Conservation (phyloP, 1,140 invertebrate genomes). For the Bombus superbus region DNA sequence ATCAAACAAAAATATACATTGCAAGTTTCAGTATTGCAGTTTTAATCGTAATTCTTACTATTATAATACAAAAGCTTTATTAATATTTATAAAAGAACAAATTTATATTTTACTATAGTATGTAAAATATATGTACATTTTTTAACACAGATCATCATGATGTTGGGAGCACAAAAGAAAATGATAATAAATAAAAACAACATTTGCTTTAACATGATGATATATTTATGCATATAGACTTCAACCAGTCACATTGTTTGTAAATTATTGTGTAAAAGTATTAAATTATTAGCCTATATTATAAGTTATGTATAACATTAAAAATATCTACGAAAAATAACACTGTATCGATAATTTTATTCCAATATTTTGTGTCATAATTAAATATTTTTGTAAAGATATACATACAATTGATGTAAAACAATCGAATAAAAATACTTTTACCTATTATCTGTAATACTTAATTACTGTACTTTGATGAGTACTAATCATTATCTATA, state of each 20-base stretch:
- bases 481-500: neutral
- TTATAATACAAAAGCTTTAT: conserved; percentile 83
- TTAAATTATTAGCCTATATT: conserved; percentile 33
- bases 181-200: conserved; percentile 5
- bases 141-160: neutral
- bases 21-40: conserved; percentile 83
- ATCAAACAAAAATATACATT: conserved; percentile 84
- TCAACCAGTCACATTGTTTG: conserved; percentile 4
- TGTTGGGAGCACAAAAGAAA: neutral
- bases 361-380: conserved; percentile 15
- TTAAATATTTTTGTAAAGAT: conserved; percentile 43
- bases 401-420: conserved; percentile 5
- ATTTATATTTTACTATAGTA: conserved; percentile 31
- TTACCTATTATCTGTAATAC: neutral
- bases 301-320: neutral
- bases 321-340: neutral
- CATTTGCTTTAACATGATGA: conserved; percentile 12
- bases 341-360: conserved; percentile 17
- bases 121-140: conserved; percentile 50
- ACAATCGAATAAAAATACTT: conserved; percentile 34
- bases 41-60: conserved; percentile 84
- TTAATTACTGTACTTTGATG: neutral
- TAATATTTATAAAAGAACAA: conserved; percentile 42
- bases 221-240: conserved; percentile 33
- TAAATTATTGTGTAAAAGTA: conserved; percentile 52